Percentiles rank a stretch among this genome's conserved stretches.
phyloP scores from a whole-genome alignment of 37 sponge, comb jelly and placozoan species.

The Corticium candelabrum region DNA sequence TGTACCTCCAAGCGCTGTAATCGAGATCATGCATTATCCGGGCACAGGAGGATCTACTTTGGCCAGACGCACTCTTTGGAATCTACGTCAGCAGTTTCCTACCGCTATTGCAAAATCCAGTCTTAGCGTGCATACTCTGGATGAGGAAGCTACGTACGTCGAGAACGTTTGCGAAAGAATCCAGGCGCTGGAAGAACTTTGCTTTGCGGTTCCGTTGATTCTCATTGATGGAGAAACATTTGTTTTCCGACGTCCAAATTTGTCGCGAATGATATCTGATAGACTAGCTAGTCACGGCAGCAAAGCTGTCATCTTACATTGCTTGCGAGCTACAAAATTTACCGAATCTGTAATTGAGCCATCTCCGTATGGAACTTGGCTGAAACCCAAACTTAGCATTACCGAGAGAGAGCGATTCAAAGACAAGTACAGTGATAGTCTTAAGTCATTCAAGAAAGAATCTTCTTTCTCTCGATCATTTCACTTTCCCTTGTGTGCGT shows the following conservation, averaged over 20 bases:
- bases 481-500: neutral
- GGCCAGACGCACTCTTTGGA: neutral
- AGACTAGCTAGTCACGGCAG: neutral
- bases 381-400: neutral
- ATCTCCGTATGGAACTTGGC: neutral
- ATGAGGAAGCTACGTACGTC: neutral
- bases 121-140: neutral
- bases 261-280: neutral
- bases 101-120: neutral
- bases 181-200: neutral
- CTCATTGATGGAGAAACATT: neutral
- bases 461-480: neutral
- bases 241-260: neutral
- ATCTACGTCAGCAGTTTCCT: neutral
- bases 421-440: neutral
- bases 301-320: neutral
- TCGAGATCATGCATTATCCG: neutral
- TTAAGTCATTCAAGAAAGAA: neutral
- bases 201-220: neutral
- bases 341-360: neutral
- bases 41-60: neutral
- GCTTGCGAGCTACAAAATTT: neutral
- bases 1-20: neutral
- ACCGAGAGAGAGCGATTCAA: neutral
- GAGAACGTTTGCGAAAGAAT: neutral